These are phyloP conservation scores for Halcyon badia DNA, from an alignment of 2,797 vertebrate species.

Conservation along the genomic window DNA sequence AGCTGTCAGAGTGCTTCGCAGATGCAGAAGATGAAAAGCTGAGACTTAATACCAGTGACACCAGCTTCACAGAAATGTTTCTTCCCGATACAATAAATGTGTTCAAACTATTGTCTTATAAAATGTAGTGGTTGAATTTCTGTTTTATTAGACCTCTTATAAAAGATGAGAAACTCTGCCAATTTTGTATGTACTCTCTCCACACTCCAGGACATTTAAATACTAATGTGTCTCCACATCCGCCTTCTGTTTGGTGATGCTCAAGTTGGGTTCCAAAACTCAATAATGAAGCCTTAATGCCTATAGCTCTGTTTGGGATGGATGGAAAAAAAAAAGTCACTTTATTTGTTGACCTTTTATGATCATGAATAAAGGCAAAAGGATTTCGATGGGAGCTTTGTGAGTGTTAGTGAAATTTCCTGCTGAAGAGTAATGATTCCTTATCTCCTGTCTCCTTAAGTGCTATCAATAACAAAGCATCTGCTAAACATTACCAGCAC, in stretches of 20 bases:
- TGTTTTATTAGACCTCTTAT: background rate
- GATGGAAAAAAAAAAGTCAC: background rate
- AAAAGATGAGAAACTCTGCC: background rate
- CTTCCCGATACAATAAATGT: background rate
- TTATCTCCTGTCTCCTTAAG: background rate
- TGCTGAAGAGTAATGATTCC: background rate
- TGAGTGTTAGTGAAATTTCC: background rate
- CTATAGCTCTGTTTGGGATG: background rate
- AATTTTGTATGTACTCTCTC: background rate
- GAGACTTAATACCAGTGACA: background rate
- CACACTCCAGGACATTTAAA: background rate
- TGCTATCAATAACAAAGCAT: background rate
- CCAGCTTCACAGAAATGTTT: background rate
- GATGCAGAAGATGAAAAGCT: slow-evolving; percentile 17
- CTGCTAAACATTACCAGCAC: background rate
- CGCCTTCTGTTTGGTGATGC: background rate
- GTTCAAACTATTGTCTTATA: background rate
- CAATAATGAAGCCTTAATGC: background rate
- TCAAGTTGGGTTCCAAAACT: background rate
- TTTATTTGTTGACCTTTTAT: background rate
- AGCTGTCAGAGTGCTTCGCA: slow-evolving; percentile 12
- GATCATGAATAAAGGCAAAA: background rate
- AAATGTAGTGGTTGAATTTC: background rate
- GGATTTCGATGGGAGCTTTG: background rate
- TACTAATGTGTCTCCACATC: background rate